Evolutionary conservation across 2,888 invertebrate genomes (phyloP).

Genomic region (Caenorhabditis drosophilae): DNA sequence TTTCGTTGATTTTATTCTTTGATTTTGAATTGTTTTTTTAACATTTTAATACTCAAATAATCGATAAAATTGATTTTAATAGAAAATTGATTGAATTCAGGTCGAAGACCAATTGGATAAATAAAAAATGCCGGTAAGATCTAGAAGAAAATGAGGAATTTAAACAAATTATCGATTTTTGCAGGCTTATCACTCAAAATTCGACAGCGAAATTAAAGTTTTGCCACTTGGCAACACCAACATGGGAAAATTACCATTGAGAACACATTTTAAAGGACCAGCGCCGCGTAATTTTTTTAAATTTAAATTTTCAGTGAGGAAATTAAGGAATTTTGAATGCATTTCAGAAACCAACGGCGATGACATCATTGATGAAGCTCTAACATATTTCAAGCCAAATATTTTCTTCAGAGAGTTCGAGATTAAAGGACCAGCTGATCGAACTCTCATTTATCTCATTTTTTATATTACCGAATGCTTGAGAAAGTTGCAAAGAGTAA

Average conservation of each 20-base stretch:
- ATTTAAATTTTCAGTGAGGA: constrained; percentile 1
- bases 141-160: no score
- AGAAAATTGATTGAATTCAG: neutral
- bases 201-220: constrained; percentile 77
- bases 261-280: constrained; percentile 89
- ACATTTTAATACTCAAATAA: no score
- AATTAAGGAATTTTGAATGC: neutral
- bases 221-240: constrained; percentile 78
- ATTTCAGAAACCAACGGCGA: constrained; percentile 73
- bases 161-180: constrained; percentile 3
- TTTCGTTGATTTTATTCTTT: constrained; percentile 1
- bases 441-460: constrained; percentile 94
- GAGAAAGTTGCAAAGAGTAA: constrained; percentile 83
- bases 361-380: constrained; percentile 95
- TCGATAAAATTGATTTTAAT: no score
- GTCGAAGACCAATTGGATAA: neutral
- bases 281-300: constrained; percentile 76
- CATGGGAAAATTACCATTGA: constrained; percentile 87
- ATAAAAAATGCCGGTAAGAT: constrained; percentile 6
- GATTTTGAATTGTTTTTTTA: no score
- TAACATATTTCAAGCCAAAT: constrained; percentile 96
- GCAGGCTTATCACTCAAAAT: constrained; percentile 93
- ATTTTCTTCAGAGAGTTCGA: constrained; percentile 98
- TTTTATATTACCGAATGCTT: constrained; percentile 96
- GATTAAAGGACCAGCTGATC: constrained; percentile 84